phyloP scores from a whole-genome alignment of 2,888 invertebrate genomes.

The Minunthozetes semirufus region DNA sequence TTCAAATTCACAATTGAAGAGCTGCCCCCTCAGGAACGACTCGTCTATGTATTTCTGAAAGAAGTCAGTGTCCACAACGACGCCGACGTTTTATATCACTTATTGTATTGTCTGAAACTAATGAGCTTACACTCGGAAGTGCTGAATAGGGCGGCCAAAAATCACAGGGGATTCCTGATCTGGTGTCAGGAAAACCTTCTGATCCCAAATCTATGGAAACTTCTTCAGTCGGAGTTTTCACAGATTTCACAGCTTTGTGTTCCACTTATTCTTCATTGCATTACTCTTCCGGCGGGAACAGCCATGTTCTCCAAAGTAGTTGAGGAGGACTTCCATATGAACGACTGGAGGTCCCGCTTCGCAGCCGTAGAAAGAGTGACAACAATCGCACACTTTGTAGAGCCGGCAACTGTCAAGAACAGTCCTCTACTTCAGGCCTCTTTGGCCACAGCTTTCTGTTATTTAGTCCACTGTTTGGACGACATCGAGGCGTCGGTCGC shows the following conservation, averaged over 20 bases:
- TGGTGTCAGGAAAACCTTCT: slow-evolving; percentile 93
- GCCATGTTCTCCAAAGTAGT: slow-evolving; percentile 95
- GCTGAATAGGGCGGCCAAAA: slow-evolving; percentile 73
- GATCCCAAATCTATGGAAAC: slow-evolving; percentile 86
- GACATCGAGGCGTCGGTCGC: slow-evolving; percentile 92
- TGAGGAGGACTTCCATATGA: slow-evolving; percentile 81
- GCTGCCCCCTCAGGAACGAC: slow-evolving; percentile 82
- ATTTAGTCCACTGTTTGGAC: slow-evolving; percentile 89
- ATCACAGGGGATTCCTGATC: slow-evolving; percentile 84
- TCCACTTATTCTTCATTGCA: slow-evolving; percentile 85
- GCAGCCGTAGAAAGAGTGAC: slow-evolving; percentile 92
- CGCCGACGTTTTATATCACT: slow-evolving; percentile 85
- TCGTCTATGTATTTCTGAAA: slow-evolving; percentile 75
- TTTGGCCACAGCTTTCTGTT: slow-evolving; percentile 92
- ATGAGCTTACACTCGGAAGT: slow-evolving; percentile 89
- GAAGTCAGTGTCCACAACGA: slow-evolving; percentile 56
- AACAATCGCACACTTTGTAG: slow-evolving; percentile 85
- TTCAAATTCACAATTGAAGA: slow-evolving; percentile 84
- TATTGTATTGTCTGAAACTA: slow-evolving; percentile 82
- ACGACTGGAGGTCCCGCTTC: slow-evolving; percentile 82
- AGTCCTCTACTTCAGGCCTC: slow-evolving; percentile 75
- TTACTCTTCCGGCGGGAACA: slow-evolving; percentile 84
- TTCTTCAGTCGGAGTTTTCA: slow-evolving; percentile 83
- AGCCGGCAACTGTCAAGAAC: slow-evolving; percentile 74
- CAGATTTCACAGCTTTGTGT: slow-evolving; percentile 88